phyloP scores from a whole-genome alignment of 2,113 vertebrate genomes.

The Butastur rufipennis region DNA sequence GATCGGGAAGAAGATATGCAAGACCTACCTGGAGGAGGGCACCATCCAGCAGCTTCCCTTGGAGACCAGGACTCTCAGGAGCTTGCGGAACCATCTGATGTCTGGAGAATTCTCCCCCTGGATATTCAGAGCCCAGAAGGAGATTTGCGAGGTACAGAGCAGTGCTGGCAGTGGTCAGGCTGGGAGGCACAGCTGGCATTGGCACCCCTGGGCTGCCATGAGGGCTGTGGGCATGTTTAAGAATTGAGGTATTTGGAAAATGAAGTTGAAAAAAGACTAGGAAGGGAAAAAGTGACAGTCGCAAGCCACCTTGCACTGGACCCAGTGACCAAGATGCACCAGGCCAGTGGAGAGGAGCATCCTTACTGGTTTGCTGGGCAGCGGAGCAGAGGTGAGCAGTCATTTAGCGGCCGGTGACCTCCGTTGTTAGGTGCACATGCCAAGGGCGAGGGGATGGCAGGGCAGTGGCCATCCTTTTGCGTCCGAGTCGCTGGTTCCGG shows the following conservation, averaged over 20 bases:
- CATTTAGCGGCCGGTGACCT: not conserved
- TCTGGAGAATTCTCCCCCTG: slow-evolving; percentile 66
- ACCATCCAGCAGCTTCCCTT: slow-evolving; percentile 12
- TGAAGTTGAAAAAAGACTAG: not conserved
- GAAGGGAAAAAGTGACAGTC: not conserved
- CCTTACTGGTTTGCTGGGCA: not conserved
- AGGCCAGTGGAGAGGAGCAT: not conserved
- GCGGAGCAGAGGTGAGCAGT: not conserved
- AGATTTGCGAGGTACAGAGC: slow-evolving; percentile 69
- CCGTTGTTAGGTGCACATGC: not conserved
- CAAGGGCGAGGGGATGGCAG: not conserved
- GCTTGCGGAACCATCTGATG: slow-evolving; percentile 48
- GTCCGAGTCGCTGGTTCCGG: not conserved
- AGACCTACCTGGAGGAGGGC: slow-evolving; percentile 57
- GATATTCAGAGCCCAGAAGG: slow-evolving; percentile 70
- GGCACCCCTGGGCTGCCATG: not conserved
- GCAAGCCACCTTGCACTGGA: not conserved
- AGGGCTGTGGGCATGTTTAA: not conserved
- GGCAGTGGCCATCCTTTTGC: not conserved
- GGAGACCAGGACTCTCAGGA: slow-evolving; percentile 34
- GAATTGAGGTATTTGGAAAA: not conserved
- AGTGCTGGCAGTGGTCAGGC: not conserved
- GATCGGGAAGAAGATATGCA: slow-evolving; percentile 50
- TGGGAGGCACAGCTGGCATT: not conserved
- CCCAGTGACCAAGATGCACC: not conserved